Base-by-base conservation (phyloP, 2,797 vertebrate species). In the Sebastes miniatus region DNA sequence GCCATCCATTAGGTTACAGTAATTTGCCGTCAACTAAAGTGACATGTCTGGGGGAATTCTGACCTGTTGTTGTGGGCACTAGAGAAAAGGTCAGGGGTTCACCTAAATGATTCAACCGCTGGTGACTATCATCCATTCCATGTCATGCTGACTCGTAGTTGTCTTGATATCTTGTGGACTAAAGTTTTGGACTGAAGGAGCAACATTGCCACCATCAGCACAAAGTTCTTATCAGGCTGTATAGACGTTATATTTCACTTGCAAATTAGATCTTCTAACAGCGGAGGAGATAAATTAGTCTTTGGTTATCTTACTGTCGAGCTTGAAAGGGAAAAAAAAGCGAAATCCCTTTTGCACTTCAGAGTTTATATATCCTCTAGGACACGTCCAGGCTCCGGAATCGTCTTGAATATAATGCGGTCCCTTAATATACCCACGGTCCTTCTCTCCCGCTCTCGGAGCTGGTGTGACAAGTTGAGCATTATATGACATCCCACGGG, bases 401-500 rank as follows among this genome's bases (percentile, higher is more conserved):
- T 77, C 58, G 43, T 77, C 79, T 56, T 31, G 67, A 73, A 76
- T 69, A 72, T 77, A 84, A 83, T 39, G 57, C 4, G 0, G 64
- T 34, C 57, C 31, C 65, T 70, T 82, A 59, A 77, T 84, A 81
- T 62, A 75, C 70, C 88, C 65, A 12, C 25, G 25, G 70, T 31
- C 66, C 61, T 43, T 66, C 81, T 66, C 81, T 68, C 59, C 47
- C 8, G 8, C 82, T 70, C 50, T 77, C 63, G 18, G 64, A 73
- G 70, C 75, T 20, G 77, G 1, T 61, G 86, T 86, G 87, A 90
- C 86, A 84, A 80, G 76, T 73, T 79, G 76, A 80, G 80, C 77
- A 63, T 83, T 78, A 81, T 39, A 76, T 36, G 78, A 74, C 83
- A 14, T 84, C 88, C 72, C 82, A 14, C 6, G 88, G 85, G 87